Evolutionary conservation across 2,113 vertebrate genomes (phyloP), one percentile per base, ranked within the genome.

Genomic region (Calyptomena viridis): DNA sequence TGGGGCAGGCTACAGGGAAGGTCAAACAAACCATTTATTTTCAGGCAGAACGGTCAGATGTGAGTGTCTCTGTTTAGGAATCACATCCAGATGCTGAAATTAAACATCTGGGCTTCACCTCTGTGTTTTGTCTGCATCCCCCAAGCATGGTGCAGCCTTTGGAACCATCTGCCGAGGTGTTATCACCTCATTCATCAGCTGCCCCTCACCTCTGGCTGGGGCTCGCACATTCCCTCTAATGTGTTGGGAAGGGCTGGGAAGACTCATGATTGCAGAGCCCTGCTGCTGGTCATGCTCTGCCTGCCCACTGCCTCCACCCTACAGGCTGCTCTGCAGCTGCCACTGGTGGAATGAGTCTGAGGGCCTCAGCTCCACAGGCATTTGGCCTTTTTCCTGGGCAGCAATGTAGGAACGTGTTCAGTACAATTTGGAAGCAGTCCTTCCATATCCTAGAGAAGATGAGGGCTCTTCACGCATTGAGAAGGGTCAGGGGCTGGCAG

Each of bases 61-160:
- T 81, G 93, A 93, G 80, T 1, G 46, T 89, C 84, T 96, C 79
- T 96, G 93, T 92, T 97, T 96, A 91, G 84, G 80, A 96, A 96
- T 97, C 93, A 92, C 83, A 95, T 96, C 93, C 96, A 97, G 93
- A 96, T 96, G 96, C 92, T 93, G 91, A 97, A 95, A 92, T 92
- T 93, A 90, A 96, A 97, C 96, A 95, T 97, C 93, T 96, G 94
- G 95, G 74, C 78, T 92, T 93, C 89, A 96, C 95, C 95, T 87
- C 94, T 85, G 86, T 94, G 94, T 92, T 97, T 90, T 96, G 90
- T 89, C 92, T 97, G 79, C 3, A 0, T 39, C 64, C 78, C 59
- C 63, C 58, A 79, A 90, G 71, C 0, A 1, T 33, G 11, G 63
- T 9, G 16, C 71, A 84, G 88, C 55, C 60, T 94, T 90, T 95